These are phyloP conservation scores for Agapornis roseicollis DNA, from an alignment of 2,113 vertebrate species.

Conservation along the genomic window DNA sequence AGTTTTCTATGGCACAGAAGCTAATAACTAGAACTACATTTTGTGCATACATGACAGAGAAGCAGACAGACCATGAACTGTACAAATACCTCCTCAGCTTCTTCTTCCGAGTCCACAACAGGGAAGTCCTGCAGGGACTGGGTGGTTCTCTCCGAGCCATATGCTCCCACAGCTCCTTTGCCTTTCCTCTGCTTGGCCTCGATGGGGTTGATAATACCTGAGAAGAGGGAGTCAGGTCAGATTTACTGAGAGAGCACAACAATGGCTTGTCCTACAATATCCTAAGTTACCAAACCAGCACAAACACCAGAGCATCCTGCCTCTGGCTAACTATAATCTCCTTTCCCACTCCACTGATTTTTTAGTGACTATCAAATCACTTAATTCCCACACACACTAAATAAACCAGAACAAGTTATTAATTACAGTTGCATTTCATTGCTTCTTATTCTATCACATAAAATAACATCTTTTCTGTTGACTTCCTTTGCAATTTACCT, in stretches of 20 bases:
- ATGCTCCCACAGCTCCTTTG: slow-evolving; percentile 97
- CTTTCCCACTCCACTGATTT: background rate
- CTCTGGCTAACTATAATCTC: background rate
- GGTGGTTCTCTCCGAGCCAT: slow-evolving; percentile 89
- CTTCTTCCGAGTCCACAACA: slow-evolving; percentile 91
- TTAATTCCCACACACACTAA: background rate
- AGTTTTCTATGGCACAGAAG: background rate
- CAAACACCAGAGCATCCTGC: background rate
- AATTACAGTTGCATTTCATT: background rate
- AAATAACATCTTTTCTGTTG: background rate
- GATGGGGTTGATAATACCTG: slow-evolving; percentile 94
- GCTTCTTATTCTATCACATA: background rate
- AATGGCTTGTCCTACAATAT: background rate
- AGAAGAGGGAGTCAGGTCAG: background rate
- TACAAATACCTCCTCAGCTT: slow-evolving; percentile 88
- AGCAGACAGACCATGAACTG: background rate
- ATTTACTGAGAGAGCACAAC: background rate
- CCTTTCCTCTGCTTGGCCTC: slow-evolving; percentile 98
- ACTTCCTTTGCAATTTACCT: background rate
- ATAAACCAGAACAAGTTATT: background rate
- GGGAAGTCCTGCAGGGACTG: slow-evolving; percentile 96
- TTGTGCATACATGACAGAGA: background rate
- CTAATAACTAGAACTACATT: background rate
- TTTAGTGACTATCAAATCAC: background rate
- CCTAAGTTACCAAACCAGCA: background rate